phyloP scores from a whole-genome alignment of 2,113 vertebrate species.

The Tupaia chinensis region DNA sequence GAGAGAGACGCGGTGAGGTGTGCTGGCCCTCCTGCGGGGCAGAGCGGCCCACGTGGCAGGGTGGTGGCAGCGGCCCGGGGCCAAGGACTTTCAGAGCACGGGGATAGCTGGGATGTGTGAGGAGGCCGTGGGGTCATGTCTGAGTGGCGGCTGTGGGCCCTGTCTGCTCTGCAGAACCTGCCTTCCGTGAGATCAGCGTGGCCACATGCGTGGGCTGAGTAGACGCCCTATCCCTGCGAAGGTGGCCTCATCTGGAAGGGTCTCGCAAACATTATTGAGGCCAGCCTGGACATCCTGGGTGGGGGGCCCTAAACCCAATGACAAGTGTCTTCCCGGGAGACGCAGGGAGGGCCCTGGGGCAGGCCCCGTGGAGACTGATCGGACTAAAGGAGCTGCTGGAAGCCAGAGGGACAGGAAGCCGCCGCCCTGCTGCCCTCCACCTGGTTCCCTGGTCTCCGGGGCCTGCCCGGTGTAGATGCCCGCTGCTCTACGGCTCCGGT shows the following conservation, averaged over 20 bases:
- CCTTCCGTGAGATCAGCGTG: too few relatives aligned
- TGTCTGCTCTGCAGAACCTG: too few relatives aligned
- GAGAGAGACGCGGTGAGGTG: neutral
- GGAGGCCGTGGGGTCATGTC: neutral
- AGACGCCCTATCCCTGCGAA: too few relatives aligned
- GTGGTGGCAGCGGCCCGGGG: too few relatives aligned
- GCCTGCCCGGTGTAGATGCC: too few relatives aligned
- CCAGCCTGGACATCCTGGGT: neutral
- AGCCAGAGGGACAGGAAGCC: neutral
- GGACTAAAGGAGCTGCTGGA: rapidly evolving
- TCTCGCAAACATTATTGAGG: neutral
- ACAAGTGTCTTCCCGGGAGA: neutral
- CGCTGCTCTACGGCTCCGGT: too few relatives aligned
- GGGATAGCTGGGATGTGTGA: too few relatives aligned
- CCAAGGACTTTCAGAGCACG: too few relatives aligned
- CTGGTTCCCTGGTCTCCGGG: too few relatives aligned
- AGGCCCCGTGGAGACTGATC: rapidly evolving
- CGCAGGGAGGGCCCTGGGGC: neutral
- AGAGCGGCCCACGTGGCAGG: too few relatives aligned
- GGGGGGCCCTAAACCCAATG: neutral
- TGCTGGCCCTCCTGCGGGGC: too few relatives aligned
- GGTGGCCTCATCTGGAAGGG: neutral
- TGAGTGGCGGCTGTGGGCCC: neutral
- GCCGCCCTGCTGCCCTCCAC: neutral
- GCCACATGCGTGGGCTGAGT: too few relatives aligned